Evolutionary conservation across 2,113 vertebrate species (phyloP), one percentile per base, ranked within the genome.

Genomic region (Sus scrofa): DNA sequence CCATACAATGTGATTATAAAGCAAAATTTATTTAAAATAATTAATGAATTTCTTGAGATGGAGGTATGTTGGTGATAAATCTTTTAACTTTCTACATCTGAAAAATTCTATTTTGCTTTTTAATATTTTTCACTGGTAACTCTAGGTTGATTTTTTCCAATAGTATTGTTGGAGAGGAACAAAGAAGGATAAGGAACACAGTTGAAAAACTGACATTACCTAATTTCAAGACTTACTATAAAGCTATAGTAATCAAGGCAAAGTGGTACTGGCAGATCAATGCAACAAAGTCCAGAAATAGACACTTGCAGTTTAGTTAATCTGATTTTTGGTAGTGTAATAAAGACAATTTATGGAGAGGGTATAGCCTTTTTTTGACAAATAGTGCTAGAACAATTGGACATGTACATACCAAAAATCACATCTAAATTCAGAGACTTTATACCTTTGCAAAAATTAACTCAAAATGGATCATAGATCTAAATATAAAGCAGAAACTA

Each of bases 1-100:
- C 68, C 14, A 24, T 56, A 63, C 60, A 26, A 83, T 52, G 7
- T 81, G 54, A 65, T 73, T 62, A 44, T 34, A 90, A 65, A 86
- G 62, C 30, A 84, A 75, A 83, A 84, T n/a, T 86, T 32, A 75
- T 56, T 63, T 39, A 62, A 70, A 79, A 15, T 34, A 27, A 44
- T 32, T 54, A 73, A 44, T 20, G 26, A 75, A 37, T 52, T 75
- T 82, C 34, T 50, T 74, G 37, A 87, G 44, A n/a, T 87, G 50
- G 4, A 58, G 12, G 1, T 77, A 37, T 85, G 37, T 70, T 62
- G 22, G 16, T 70, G 19, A 95, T 71, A 22, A 79, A 39, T 63
- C 10, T 63, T 86, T 71, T 71, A 75, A 78, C 32, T 94, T 94
- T 74, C 44, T 56, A n/a, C n/a, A n/a, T 83, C 56, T 56, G 92